Evolutionary conservation across 2,113 vertebrate genomes (phyloP), one percentile per base, ranked within the genome.

Genomic region (Nycticryphes semicollaris): DNA sequence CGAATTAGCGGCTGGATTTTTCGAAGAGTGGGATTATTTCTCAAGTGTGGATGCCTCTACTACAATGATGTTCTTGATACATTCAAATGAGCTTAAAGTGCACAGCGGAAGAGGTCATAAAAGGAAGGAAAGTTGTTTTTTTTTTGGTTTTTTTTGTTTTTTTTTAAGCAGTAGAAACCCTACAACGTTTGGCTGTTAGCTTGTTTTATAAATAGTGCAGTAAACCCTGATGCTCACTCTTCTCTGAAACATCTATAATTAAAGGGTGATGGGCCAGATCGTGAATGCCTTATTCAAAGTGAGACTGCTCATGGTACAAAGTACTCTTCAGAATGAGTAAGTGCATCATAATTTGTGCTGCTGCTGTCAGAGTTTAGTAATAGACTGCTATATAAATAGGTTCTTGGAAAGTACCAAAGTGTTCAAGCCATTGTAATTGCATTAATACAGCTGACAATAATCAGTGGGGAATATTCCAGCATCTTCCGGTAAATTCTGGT

Each of bases 401-500:
- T 87, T 91, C 84, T 94, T 94, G 95, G 96, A 97, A 97, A 96
- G 96, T 83, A 96, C 94, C 91, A 83, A 79, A 96, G 92, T 89
- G 33, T 94, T 96, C 74, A 75, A 94, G 66, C 53, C 62, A 87
- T 87, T 91, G 37, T 93, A 92, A 94, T 94, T 96, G 81, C 81
- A 85, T 93, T 93, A 90, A 93, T 95, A 94, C 30, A 91, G 77
- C 74, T 80, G 70, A 79, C 74, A 77, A 66, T 87, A 87, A 92
- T 94, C 89, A 57, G 50, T 48, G 31, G 84, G 87, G 89, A 96
- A 89, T 94, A 96, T 66, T 92, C 77, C 2, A 0, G 20, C 6
- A 3, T 69, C 45, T 93, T 94, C 84, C 3, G 1, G 73, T 91
- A 84, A 96, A 69, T 89, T 89, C 70, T 66, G 53, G 53, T 72